phyloP scores from a whole-genome alignment of 1,140 invertebrate genomes.

The Drosophila elegans region DNA sequence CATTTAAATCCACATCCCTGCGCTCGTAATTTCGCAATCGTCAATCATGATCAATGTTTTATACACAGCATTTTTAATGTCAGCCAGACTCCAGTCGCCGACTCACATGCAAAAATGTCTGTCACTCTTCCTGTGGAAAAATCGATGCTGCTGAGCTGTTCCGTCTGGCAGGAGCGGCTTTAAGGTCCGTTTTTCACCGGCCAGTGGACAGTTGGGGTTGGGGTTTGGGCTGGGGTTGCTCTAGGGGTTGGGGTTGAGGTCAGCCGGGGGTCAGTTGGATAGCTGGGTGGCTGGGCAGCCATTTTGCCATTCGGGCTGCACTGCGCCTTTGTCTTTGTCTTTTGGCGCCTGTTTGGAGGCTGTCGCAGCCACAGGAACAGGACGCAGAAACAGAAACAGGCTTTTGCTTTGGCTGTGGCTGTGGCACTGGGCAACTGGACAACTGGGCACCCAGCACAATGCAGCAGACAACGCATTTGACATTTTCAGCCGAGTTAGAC shows the following conservation, averaged over 20 bases:
- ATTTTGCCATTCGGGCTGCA: constrained; percentile 71
- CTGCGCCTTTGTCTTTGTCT: constrained; percentile 76
- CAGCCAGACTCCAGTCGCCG: constrained; percentile 17
- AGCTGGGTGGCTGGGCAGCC: constrained; percentile 49
- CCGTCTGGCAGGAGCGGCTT: constrained; percentile 38
- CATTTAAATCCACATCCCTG: background rate
- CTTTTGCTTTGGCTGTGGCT: too few species aligned
- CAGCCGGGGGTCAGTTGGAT: constrained; percentile 36
- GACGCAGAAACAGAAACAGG: constrained; percentile 9
- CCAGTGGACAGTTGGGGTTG: constrained; percentile 31
- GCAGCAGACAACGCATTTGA: constrained; percentile 67
- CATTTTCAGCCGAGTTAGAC: constrained; percentile 55
- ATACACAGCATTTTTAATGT: constrained; percentile 67
- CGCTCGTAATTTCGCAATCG: constrained; percentile 38
- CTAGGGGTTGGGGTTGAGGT: constrained; percentile 4
- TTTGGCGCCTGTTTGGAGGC: constrained; percentile 49
- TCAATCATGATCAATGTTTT: constrained; percentile 77
- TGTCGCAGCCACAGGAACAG: constrained; percentile 30
- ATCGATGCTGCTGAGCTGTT: constrained; percentile 50
- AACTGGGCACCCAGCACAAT: constrained; percentile 50
- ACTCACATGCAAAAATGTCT: constrained; percentile 47
- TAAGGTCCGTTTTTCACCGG: constrained; percentile 26
- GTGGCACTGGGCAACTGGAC: too few species aligned
- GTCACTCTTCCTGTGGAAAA: constrained; percentile 46
- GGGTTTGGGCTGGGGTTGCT: constrained; percentile 31